Evolutionary conservation across 2,888 invertebrate species (phyloP).

Genomic region (Sicus ferrugineus): DNA sequence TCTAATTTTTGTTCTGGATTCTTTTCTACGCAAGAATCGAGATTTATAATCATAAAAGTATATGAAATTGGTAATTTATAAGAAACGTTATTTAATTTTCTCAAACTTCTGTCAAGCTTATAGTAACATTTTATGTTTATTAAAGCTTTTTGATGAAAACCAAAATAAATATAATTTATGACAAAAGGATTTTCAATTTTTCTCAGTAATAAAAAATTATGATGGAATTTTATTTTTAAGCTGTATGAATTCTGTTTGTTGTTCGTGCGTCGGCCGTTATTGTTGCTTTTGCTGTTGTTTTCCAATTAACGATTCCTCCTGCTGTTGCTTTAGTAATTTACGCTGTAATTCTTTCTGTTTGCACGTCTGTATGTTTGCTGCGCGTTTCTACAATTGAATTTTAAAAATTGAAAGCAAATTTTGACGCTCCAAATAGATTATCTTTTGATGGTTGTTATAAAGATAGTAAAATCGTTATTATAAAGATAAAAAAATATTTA

Average conservation of each 20-base stretch:
- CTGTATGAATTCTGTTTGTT: not conserved
- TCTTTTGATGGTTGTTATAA: not conserved
- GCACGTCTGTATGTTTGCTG: constrained; percentile 58
- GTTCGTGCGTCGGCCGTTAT: not conserved
- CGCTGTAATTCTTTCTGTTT: constrained; percentile 61
- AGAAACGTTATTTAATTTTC: too few species aligned
- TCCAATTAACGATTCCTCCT: constrained; percentile 62
- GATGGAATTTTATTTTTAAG: too few species aligned
- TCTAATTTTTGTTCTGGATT: too few species aligned
- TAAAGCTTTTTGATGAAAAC: too few species aligned
- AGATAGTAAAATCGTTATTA: constrained; percentile 19
- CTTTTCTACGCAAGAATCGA: too few species aligned
- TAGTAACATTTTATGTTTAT: too few species aligned
- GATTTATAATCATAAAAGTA: too few species aligned
- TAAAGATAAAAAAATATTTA: constrained; percentile 43
- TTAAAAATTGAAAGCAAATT: constrained; percentile 13
- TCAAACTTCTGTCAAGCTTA: too few species aligned
- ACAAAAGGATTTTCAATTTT: too few species aligned
- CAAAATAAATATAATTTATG: too few species aligned
- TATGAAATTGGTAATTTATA: too few species aligned
- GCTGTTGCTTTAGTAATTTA: constrained; percentile 59
- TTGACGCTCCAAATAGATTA: not conserved
- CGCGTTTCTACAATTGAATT: constrained; percentile 57
- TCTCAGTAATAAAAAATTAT: too few species aligned
- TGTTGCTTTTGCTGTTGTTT: constrained; percentile 42